Conservation (phyloP, 2,113 vertebrate genomes). For the Varanus salvator region DNA sequence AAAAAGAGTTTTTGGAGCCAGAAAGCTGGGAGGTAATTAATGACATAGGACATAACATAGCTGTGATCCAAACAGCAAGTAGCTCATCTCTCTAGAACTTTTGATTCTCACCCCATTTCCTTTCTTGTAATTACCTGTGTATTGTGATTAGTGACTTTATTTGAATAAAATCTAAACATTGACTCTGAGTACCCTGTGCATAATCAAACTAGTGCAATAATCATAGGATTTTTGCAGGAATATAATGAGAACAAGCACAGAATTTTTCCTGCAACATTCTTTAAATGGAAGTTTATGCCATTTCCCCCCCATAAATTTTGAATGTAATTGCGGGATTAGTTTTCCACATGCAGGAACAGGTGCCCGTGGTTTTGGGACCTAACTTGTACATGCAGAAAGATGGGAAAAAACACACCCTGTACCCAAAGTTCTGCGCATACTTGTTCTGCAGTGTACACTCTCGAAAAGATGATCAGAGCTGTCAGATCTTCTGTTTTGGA, state of each 20-base stretch:
- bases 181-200: not conserved
- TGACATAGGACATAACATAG: slow-evolving; percentile 18
- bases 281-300: slow-evolving; percentile 22
- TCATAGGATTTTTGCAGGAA: slow-evolving; percentile 9
- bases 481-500: not conserved
- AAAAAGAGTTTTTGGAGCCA: slow-evolving; percentile 95
- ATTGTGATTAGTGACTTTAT: not conserved
- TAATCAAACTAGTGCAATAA: slow-evolving; percentile 35
- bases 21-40: slow-evolving; percentile 96
- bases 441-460: not conserved
- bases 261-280: slow-evolving; percentile 16
- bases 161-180: slow-evolving; percentile 22
- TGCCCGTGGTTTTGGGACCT: not conserved
- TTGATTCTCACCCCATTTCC: not conserved
- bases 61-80: slow-evolving; percentile 28
- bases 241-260: slow-evolving; percentile 24
- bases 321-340: not conserved
- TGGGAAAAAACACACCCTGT: not conserved
- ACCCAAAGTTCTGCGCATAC: not conserved
- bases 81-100: slow-evolving; percentile 34
- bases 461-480: not conserved
- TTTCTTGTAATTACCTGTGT: slow-evolving; percentile 20
- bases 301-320: not conserved
- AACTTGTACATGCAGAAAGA: not conserved
- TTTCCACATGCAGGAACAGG: not conserved